phyloP scores from a whole-genome alignment of 2,113 vertebrate genomes.

The Halcyon senegalensis region DNA sequence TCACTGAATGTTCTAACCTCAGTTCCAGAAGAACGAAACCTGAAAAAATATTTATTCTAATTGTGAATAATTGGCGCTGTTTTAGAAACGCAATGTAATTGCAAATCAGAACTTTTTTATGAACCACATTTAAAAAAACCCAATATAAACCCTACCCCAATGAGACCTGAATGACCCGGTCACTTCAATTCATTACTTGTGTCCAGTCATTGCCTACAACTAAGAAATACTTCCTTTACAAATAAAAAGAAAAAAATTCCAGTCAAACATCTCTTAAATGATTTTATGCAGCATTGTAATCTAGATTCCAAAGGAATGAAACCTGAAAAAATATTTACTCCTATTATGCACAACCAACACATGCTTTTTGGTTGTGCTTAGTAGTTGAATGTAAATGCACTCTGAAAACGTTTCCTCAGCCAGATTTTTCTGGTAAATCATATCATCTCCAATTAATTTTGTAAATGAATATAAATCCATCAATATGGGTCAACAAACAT shows the following conservation, averaged over 20 bases:
- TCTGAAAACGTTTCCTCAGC: background rate
- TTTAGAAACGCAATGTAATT: background rate
- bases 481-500: background rate
- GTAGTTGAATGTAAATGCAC: background rate
- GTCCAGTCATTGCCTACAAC: background rate
- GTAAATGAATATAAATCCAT: background rate
- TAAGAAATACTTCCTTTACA: conserved; percentile 28
- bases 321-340: conserved; percentile 57
- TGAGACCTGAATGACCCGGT: background rate
- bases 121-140: background rate
- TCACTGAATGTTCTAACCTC: conserved; percentile 35
- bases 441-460: background rate
- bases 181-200: background rate
- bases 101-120: background rate
- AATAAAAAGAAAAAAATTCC: conserved; percentile 18
- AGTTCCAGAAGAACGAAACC: conserved; percentile 45
- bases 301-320: conserved; percentile 23
- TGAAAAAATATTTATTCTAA: conserved; percentile 62
- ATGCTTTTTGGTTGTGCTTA: background rate
- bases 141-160: background rate
- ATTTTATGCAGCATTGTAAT: conserved; percentile 5
- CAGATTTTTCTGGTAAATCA: background rate
- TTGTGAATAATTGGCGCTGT: background rate
- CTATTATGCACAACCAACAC: background rate
- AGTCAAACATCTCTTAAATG: conserved; percentile 38